Conservation (phyloP, 2,797 vertebrate species). For the Chelidonichthys spinosus region DNA sequence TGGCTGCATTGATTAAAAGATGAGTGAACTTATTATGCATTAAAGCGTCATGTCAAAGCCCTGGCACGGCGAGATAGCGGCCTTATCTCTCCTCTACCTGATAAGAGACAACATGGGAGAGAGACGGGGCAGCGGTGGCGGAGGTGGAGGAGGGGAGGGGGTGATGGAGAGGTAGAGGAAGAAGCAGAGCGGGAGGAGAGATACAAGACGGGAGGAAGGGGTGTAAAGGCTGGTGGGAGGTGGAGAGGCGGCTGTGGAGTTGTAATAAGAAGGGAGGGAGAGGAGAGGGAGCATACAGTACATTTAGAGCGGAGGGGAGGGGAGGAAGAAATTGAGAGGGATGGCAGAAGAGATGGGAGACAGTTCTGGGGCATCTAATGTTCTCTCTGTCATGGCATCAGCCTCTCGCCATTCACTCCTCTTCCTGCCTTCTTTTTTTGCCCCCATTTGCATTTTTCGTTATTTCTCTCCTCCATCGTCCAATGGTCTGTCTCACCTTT, state of each 20-base stretch:
- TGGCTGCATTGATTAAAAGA: conserved; percentile 82
- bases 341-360: conserved; percentile 52
- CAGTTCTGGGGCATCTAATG: conserved; percentile 56
- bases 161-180: conserved; percentile 49
- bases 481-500: conserved; percentile 43
- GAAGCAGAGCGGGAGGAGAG: conserved; percentile 58
- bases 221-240: conserved; percentile 50
- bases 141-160: not conserved
- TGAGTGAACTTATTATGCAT: conserved; percentile 87
- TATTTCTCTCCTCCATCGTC: conserved; percentile 51
- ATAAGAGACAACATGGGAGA: conserved; percentile 83
- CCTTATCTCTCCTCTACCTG: conserved; percentile 84
- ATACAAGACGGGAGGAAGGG: conserved; percentile 58
- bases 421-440: conserved; percentile 25
- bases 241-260: conserved; percentile 47
- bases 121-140: conserved; percentile 50
- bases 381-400: conserved; percentile 53
- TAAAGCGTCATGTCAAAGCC: conserved; percentile 84
- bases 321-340: conserved; percentile 59
- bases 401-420: conserved; percentile 38
- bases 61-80: conserved; percentile 84
- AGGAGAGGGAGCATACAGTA: conserved; percentile 17
- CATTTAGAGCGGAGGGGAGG: conserved; percentile 51
- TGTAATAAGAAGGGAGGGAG: conserved; percentile 65
- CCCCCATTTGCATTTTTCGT: conserved; percentile 66